A percentile compares a stretch with the other conserved stretches of the same genome.
Conservation (phyloP, 2,113 vertebrate genomes). For the Calidris pygmaea region DNA sequence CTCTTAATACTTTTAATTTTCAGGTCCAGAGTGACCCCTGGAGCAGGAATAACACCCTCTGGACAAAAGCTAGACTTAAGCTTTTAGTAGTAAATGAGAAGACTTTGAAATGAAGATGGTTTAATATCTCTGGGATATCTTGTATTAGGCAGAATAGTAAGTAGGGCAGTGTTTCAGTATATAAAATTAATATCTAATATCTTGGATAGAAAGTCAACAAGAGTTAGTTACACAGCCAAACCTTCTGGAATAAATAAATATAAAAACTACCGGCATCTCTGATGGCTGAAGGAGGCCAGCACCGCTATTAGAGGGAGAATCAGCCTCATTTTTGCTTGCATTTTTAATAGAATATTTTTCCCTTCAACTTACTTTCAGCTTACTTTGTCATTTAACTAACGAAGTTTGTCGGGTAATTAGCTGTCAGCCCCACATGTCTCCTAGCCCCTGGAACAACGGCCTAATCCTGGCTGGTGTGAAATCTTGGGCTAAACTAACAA, state of each 20-base stretch:
- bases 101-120: accelerated
- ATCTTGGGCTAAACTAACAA: accelerated
- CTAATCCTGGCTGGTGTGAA: background rate
- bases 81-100: background rate
- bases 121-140: background rate
- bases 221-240: background rate
- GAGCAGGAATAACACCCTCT: background rate
- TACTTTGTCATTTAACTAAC: accelerated
- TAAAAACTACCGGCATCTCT: background rate
- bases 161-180: background rate
- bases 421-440: background rate
- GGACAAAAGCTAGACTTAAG: background rate
- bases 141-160: background rate
- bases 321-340: background rate
- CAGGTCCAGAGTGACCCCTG: background rate
- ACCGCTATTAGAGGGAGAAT: background rate
- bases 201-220: background rate
- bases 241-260: background rate
- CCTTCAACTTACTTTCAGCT: no score
- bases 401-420: accelerated
- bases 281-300: background rate
- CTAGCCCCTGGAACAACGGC: background rate
- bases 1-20: background rate
- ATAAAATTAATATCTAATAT: background rate
- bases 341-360: accelerated